Conservation (phyloP, 2,888 invertebrate species). For the Caenorhabditis zanzibari region DNA sequence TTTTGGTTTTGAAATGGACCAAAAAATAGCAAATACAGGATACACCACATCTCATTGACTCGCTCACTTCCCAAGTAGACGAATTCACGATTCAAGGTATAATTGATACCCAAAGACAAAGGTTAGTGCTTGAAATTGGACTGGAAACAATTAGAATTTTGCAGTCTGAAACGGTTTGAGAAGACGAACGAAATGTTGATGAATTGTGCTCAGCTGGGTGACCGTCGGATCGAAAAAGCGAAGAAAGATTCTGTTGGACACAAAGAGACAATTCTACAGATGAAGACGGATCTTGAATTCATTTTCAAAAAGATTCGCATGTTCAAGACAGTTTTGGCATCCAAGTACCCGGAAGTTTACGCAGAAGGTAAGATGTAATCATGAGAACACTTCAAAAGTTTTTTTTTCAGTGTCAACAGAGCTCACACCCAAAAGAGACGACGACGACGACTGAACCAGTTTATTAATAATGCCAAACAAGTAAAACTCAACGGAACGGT, state of each 20-base stretch:
- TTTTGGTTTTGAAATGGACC: background rate
- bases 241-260: constrained; percentile 93
- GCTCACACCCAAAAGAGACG: constrained; percentile 36
- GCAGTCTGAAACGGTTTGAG: constrained; percentile 91
- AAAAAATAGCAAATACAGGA: constrained; percentile 38
- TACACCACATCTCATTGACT: constrained; percentile 68
- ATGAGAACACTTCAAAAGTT: background rate
- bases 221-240: constrained; percentile 91
- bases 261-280: constrained; percentile 88
- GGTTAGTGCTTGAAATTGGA: constrained; percentile 67
- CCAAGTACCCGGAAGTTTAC: constrained; percentile 78
- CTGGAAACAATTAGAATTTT: constrained; percentile 25
- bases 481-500: background rate
- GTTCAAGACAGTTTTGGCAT: constrained; percentile 78
- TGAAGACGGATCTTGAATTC: constrained; percentile 95
- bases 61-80: constrained; percentile 77
- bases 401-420: constrained; percentile 47
- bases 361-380: constrained; percentile 53
- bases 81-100: constrained; percentile 77
- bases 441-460: constrained; percentile 37
- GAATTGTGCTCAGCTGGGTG: constrained; percentile 96
- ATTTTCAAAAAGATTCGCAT: constrained; percentile 93
- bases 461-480: background rate
- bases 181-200: constrained; percentile 99
- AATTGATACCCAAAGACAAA: constrained; percentile 78